Conservation (phyloP, 2,797 vertebrate species). For the Tokudaia muenninki region DNA sequence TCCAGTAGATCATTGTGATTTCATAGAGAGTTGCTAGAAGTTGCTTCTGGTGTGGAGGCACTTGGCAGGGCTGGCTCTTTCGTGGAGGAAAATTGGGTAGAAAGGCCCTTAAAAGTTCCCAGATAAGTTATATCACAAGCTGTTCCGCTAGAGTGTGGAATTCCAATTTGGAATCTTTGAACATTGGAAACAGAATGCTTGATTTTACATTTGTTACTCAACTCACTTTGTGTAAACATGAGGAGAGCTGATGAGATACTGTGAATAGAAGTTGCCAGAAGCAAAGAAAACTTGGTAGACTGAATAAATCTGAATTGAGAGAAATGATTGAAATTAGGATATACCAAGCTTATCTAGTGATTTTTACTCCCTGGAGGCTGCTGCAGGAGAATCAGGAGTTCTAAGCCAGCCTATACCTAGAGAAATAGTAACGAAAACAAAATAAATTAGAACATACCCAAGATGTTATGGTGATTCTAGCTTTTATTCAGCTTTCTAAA, state of each 20-base stretch:
- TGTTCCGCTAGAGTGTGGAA: too few relatives aligned
- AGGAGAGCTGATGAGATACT: background rate
- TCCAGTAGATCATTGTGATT: background rate
- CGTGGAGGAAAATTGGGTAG: background rate
- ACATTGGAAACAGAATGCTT: background rate
- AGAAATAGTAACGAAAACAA: background rate
- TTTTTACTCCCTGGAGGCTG: background rate
- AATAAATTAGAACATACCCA: background rate
- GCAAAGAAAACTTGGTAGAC: background rate
- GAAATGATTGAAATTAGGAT: background rate
- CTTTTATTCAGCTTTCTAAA: slow-evolving; percentile 7
- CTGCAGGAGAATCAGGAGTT: background rate
- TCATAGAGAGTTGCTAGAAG: background rate
- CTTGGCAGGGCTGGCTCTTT: background rate
- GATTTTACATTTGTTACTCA: background rate
- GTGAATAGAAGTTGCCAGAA: background rate
- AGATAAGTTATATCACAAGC: background rate
- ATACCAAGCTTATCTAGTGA: background rate
- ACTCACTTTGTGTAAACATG: background rate
- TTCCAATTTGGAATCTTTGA: background rate
- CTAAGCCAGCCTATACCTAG: background rate
- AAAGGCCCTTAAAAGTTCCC: background rate
- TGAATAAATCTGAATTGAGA: background rate
- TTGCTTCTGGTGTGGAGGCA: background rate
- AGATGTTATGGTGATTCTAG: background rate